Base-by-base conservation (phyloP, 2,888 invertebrate species). In the Apamea sordens region DNA sequence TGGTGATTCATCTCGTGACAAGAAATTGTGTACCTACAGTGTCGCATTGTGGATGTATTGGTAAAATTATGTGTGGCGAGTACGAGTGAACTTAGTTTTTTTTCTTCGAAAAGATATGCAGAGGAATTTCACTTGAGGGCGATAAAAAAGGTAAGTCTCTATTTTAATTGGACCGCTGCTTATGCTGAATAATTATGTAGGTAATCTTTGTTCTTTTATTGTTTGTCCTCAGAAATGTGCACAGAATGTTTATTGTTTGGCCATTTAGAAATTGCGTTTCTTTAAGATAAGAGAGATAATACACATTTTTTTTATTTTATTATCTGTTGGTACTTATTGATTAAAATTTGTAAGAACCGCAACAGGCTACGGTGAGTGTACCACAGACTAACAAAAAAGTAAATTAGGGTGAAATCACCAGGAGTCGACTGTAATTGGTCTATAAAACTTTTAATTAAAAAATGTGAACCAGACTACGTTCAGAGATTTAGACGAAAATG, bases 1-100 rank as follows among this genome's bases (percentile, higher is more conserved):
- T 85, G 94, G 96, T 96, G 96, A 96, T 96, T 96, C 96, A 96
- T 96, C 96, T 96, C 93, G 86, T 88, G 93, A 94, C 94, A 94
- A 96, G 95, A 94, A 95, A 94, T 94, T 94, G 94, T 95, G 94
- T 92, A 89, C 86, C 86, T 82, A 86, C 89, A 76, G 93, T 95
- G 94, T 93, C 91, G 91, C 92, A 90, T 90, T 91, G 91, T 92
- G 93, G 90, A 90, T 92, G 93, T 91, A 91, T 92, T 92, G 91
- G 93, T 92, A 92, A 93, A 94, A 93, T 94, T 91, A 93, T 93
- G 94, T 95, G 93, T 93, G 92, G 90, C 92, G 91, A 93, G 92
- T 92, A 91, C 91, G 85, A 87, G 93, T 94, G 93, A 93, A 92
- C 91, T 91, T 88, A 88, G 87, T 85, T 90, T 90, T 90, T 85